phyloP scores from a whole-genome alignment of 2,113 vertebrate species.

The human region GRCh38 chr7:157253001-157253500 shows the following conservation, averaged over 20 bases:
- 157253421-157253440: accelerated
- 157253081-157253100: accelerated
- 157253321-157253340: background rate
- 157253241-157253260: background rate
- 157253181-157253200: background rate
- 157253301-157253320: background rate
- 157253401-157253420: accelerated
- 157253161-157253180: too few species aligned
- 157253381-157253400: too few species aligned
- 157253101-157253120: accelerated
- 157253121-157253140: background rate
- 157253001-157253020: too few species aligned
- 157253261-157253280: accelerated
- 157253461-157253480: background rate
- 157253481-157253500: too few species aligned
- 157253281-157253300: background rate
- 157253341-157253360: accelerated
- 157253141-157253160: background rate
- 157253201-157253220: accelerated
- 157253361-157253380: accelerated
- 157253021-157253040: too few species aligned
- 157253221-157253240: background rate
- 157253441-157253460: background rate
- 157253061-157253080: background rate
- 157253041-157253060: too few species aligned